Conservation (phyloP, 2,113 vertebrate species). For the Dolichotis patagonum region DNA sequence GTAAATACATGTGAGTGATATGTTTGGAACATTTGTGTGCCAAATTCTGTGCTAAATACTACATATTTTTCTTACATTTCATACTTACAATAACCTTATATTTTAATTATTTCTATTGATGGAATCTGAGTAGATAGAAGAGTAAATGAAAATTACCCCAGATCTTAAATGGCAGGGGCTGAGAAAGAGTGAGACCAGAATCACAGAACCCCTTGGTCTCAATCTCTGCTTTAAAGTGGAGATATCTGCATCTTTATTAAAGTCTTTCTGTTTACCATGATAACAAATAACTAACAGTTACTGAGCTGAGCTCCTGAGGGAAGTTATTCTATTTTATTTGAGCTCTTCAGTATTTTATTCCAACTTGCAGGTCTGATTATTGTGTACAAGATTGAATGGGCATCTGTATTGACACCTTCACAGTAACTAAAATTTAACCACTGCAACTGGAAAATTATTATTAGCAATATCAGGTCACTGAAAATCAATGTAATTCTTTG, state of each 20-base stretch:
- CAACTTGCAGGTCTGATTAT: neutral
- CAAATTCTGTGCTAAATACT: neutral
- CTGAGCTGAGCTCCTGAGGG: neutral
- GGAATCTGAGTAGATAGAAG: neutral
- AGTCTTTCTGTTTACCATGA: neutral
- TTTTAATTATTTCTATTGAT: conserved; percentile 1
- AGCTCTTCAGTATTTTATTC: conserved; percentile 3
- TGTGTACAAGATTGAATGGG: neutral
- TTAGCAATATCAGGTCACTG: neutral
- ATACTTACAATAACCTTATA: neutral
- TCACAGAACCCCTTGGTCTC: neutral
- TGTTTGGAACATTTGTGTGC: neutral
- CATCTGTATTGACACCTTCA: neutral
- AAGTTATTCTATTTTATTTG: conserved; percentile 20
- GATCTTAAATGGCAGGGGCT: neutral
- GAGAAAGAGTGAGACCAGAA: neutral
- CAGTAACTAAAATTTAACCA: neutral
- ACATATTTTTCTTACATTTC: neutral
- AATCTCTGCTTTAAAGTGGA: neutral
- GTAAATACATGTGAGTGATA: neutral
- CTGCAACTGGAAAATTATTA: neutral
- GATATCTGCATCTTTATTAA: conserved; percentile 19
- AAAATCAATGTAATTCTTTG: neutral
- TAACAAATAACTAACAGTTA: conserved; percentile 51
- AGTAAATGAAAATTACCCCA: neutral